Conservation (phyloP, 2,888 invertebrate species). For the Lampropteryx suffumata region DNA sequence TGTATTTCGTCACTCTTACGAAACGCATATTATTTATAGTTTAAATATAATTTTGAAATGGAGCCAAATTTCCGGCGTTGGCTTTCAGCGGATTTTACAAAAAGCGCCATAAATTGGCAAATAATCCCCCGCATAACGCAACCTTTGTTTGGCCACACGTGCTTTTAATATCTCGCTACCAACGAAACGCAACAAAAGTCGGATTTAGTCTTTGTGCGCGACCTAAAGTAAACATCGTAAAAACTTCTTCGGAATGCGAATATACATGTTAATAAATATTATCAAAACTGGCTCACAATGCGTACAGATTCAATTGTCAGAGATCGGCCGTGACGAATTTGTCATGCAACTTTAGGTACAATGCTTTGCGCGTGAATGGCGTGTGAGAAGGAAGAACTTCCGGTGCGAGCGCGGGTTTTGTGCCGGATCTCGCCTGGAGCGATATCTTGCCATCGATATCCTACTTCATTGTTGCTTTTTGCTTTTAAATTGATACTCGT, state of each 20-base stretch:
- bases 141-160: slow-evolving; percentile 83
- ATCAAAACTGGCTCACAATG: slow-evolving; percentile 66
- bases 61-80: slow-evolving; percentile 80
- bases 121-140: slow-evolving; percentile 83
- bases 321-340: slow-evolving; percentile 76
- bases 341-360: slow-evolving; percentile 73
- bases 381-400: slow-evolving; percentile 78
- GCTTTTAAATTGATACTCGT: slow-evolving; percentile 47
- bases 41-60: slow-evolving; percentile 80
- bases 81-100: slow-evolving; percentile 80
- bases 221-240: slow-evolving; percentile 77
- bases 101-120: slow-evolving; percentile 82
- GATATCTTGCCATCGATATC: slow-evolving; percentile 72
- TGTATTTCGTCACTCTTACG: slow-evolving; percentile 61
- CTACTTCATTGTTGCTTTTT: slow-evolving; percentile 61
- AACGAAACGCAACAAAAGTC: slow-evolving; percentile 60
- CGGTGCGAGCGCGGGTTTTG: slow-evolving; percentile 51
- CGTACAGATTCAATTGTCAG: slow-evolving; percentile 59
- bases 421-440: slow-evolving; percentile 66
- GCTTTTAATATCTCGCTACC: slow-evolving; percentile 66
- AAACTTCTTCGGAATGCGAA: slow-evolving; percentile 51
- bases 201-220: slow-evolving; percentile 75
- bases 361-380: slow-evolving; percentile 64
- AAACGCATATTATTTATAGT: slow-evolving; percentile 73
- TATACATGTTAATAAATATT: slow-evolving; percentile 73